These are phyloP conservation scores for Drosophila percnosoma DNA, from an alignment of 2,888 invertebrate genomes.

Conservation along the genomic window DNA sequence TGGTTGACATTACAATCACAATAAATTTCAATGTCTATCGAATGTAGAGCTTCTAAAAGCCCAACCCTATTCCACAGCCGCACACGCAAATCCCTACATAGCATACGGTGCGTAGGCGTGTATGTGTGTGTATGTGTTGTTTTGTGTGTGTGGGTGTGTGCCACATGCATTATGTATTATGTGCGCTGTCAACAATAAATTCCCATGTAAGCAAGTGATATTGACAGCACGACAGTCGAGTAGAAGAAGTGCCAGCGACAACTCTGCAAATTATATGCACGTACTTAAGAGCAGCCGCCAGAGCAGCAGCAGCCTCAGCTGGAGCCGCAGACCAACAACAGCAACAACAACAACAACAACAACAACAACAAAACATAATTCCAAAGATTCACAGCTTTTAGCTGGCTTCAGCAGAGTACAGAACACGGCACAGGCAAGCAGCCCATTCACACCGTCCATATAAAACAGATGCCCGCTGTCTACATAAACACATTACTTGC, in stretches of 20 bases:
- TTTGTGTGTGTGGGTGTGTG: conserved; percentile 6
- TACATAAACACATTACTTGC: conserved; percentile 44
- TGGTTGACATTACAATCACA: conserved; percentile 68
- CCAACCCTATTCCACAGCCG: conserved; percentile 12
- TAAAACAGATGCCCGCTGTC: conserved; percentile 58
- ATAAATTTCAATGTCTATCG: conserved; percentile 77
- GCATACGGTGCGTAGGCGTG: conserved; percentile 4
- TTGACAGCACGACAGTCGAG: conserved; percentile 59
- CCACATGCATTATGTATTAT: conserved; percentile 74
- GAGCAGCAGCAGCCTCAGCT: conserved; percentile 1
- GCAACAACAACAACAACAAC: neutral
- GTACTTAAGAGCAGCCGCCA: conserved; percentile 71
- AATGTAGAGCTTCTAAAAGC: conserved; percentile 56
- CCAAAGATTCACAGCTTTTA: conserved; percentile 22
- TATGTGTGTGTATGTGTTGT: conserved; percentile 1
- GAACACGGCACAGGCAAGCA: conserved; percentile 16
- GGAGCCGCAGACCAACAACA: neutral
- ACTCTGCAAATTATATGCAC: conserved; percentile 74
- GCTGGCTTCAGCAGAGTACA: neutral
- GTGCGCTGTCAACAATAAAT: conserved; percentile 78
- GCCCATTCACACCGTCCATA: conserved; percentile 53
- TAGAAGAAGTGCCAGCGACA: conserved; percentile 50
- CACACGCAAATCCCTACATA: conserved; percentile 15
- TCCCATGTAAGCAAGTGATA: conserved; percentile 79
- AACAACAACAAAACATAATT: conserved; percentile 14